Evolutionary conservation across 2,797 vertebrate species (phyloP).

Genomic region (Coracias cyanogaster): DNA sequence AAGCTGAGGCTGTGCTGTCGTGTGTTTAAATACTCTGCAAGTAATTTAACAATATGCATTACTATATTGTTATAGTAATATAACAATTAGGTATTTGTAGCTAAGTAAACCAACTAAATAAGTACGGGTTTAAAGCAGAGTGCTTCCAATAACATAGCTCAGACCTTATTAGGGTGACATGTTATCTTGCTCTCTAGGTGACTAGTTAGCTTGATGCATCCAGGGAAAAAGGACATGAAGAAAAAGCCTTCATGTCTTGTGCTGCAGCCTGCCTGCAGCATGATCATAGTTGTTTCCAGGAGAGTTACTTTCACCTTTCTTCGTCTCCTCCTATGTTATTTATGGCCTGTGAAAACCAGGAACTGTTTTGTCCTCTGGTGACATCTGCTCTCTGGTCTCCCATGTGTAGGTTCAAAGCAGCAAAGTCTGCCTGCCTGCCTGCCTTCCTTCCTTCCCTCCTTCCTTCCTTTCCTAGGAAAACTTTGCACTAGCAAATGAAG

Average conservation of each 20-base stretch:
- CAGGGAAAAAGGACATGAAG: background rate
- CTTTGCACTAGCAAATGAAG: background rate
- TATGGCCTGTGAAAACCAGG: background rate
- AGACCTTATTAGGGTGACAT: background rate
- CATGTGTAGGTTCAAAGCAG: background rate
- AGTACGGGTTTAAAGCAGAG: background rate
- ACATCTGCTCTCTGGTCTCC: background rate
- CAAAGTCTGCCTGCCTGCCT: fast-evolving
- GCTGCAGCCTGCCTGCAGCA: background rate
- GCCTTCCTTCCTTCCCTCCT: background rate
- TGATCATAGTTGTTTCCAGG: background rate
- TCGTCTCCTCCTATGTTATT: background rate
- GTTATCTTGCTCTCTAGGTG: background rate
- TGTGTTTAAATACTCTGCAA: background rate
- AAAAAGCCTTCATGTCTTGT: background rate
- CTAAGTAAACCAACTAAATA: background rate
- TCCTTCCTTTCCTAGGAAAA: background rate
- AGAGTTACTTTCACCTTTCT: background rate
- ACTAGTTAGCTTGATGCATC: background rate
- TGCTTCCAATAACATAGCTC: background rate
- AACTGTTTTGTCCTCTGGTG: background rate
- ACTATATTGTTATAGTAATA: no score
- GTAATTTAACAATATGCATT: background rate
- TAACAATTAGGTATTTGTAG: no score
- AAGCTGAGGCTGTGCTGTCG: background rate